Evolutionary conservation across 35 echinoderm and acorn worm species (phyloP).

Genomic region (Chiridota heheva): DNA sequence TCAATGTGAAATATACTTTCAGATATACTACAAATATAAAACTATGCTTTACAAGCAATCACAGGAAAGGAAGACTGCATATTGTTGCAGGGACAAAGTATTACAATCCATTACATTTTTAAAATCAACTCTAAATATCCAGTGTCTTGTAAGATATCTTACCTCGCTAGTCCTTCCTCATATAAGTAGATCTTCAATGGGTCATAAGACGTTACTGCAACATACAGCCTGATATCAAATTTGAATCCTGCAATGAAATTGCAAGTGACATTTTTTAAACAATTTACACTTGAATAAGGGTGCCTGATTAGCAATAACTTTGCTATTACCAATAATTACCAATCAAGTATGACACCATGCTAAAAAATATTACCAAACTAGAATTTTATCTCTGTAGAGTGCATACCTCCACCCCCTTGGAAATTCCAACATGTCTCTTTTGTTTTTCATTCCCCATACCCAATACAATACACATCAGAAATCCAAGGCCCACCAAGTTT

Average conservation of each 20-base stretch:
- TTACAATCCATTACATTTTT: no score
- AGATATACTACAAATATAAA: no score
- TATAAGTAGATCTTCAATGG: conserved; percentile 87
- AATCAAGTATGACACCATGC: neutral
- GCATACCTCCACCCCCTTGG: no score
- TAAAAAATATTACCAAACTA: neutral
- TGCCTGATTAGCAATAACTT: neutral
- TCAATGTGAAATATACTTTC: no score
- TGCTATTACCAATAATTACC: neutral
- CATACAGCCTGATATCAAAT: conserved; percentile 97
- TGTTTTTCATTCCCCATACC: no score
- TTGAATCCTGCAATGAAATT: conserved; percentile 74
- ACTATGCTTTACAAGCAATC: neutral
- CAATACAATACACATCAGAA: no score
- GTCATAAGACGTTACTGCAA: conserved; percentile 95
- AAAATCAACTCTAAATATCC: no score
- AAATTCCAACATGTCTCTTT: no score
- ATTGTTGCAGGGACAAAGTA: neutral
- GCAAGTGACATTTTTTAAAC: neutral
- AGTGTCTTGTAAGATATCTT: no score
- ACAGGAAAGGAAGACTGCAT: neutral
- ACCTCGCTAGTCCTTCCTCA: conserved; percentile 98
- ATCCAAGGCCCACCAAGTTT: no score
- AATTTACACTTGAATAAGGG: neutral
- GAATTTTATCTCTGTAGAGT: no score